Evolutionary conservation across 2,797 vertebrate genomes (phyloP).

Genomic region (Brachyrhaphis roseni): DNA sequence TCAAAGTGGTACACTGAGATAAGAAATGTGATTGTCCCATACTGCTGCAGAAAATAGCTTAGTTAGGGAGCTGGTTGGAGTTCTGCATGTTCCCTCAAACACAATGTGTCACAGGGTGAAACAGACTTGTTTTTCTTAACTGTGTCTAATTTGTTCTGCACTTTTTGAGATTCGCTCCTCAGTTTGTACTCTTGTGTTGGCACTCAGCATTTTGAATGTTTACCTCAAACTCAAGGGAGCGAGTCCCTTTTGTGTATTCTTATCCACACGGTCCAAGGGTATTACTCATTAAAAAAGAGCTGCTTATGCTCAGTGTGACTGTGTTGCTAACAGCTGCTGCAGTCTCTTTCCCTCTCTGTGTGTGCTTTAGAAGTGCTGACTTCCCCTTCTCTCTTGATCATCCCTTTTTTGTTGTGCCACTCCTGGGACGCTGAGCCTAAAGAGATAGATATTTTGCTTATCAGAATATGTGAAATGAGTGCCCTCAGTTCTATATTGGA

Average conservation of each 20-base stretch:
- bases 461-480: slow-evolving; percentile 66
- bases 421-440: slow-evolving; percentile 68
- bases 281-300: slow-evolving; percentile 68
- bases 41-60: slow-evolving; percentile 29
- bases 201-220: slow-evolving; percentile 58
- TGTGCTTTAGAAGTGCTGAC: slow-evolving; percentile 56
- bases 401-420: slow-evolving; percentile 45
- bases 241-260: slow-evolving; percentile 43
- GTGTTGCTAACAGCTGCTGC: slow-evolving; percentile 64
- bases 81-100: slow-evolving; percentile 18
- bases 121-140: slow-evolving; percentile 38
- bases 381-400: slow-evolving; percentile 42
- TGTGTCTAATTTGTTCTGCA: slow-evolving; percentile 49
- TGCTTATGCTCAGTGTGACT: slow-evolving; percentile 53
- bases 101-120: slow-evolving; percentile 18
- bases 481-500: slow-evolving; percentile 46
- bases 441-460: slow-evolving; percentile 65
- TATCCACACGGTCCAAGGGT: slow-evolving; percentile 51
- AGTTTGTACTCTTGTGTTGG: slow-evolving; percentile 55
- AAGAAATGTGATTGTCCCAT: slow-evolving; percentile 36
- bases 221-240: slow-evolving; percentile 43
- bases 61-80: slow-evolving; percentile 33
- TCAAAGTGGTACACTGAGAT: slow-evolving; percentile 40
- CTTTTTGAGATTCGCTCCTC: slow-evolving; percentile 56
- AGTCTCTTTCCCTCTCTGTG: slow-evolving; percentile 25